phyloP scores from a whole-genome alignment of 2,888 invertebrate genomes.

The Coronaproctus castanopsis region DNA sequence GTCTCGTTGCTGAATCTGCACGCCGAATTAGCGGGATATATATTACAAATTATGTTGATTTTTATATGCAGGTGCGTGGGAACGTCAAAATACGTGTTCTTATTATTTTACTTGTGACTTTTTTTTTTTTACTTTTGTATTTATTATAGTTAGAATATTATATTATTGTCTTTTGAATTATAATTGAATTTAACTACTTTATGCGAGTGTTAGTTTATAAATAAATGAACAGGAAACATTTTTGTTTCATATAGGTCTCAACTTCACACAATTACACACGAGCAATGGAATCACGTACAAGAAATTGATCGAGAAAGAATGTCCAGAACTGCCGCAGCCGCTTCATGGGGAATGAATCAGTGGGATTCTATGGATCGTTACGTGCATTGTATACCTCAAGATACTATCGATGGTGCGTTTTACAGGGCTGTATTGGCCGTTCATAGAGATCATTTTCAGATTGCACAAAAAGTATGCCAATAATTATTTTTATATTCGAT shows the following conservation, averaged over 20 bases:
- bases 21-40: too few relatives aligned
- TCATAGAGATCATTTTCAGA: conserved; percentile 47
- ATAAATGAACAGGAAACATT: background rate
- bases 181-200: too few relatives aligned
- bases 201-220: too few relatives aligned
- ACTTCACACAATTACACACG: conserved; percentile 57
- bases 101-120: too few relatives aligned
- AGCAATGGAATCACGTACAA: conserved; percentile 39
- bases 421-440: conserved; percentile 83
- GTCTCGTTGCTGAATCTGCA: too few relatives aligned
- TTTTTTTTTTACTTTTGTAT: too few relatives aligned
- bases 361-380: conserved; percentile 90
- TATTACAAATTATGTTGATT: too few relatives aligned
- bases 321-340: conserved; percentile 77
- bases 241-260: conserved; percentile 30
- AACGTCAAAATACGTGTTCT: too few relatives aligned
- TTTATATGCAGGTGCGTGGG: too few relatives aligned
- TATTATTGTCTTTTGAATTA: too few relatives aligned
- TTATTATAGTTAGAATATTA: too few relatives aligned
- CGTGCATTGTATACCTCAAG: conserved; percentile 69
- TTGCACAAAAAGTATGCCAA: conserved; percentile 23
- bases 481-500: conserved; percentile 17
- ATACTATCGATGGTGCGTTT: conserved; percentile 88
- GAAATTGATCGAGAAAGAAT: conserved; percentile 43
- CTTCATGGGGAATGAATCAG: conserved; percentile 87